A percentile compares a stretch with the other conserved stretches of the same genome.
phyloP scores from a whole-genome alignment of 2,797 vertebrate genomes.

The Crotalus adamanteus region DNA sequence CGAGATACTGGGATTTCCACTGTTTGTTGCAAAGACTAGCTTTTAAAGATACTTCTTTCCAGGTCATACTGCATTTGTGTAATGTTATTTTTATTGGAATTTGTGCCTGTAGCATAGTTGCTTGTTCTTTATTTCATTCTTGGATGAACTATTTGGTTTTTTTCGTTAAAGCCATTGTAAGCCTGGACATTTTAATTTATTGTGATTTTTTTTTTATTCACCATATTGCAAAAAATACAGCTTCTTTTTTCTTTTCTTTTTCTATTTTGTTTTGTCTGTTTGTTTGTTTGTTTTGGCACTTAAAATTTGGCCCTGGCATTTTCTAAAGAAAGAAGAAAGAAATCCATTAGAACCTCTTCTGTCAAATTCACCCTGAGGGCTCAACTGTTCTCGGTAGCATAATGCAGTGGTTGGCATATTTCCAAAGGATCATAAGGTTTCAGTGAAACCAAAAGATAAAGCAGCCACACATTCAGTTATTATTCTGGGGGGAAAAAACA shows the following conservation, averaged over 20 bases:
- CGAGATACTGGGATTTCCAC: neutral
- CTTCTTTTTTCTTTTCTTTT: neutral
- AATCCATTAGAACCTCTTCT: neutral
- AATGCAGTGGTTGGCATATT: slow-evolving; percentile 42
- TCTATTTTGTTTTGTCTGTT: too few relatives aligned
- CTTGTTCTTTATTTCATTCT: neutral
- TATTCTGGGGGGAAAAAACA: neutral
- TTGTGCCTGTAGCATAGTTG: neutral
- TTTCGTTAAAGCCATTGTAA: neutral
- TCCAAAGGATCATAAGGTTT: slow-evolving; percentile 39
- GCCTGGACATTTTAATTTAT: neutral
- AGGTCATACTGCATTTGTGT: neutral
- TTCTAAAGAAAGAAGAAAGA: neutral
- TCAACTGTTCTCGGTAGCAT: slow-evolving; percentile 10
- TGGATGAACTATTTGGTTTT: neutral
- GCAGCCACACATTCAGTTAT: neutral
- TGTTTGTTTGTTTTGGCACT: neutral
- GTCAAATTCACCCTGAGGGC: slow-evolving; percentile 2
- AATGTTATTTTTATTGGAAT: neutral
- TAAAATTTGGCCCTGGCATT: neutral
- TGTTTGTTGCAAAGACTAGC: neutral
- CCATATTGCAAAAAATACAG: neutral
- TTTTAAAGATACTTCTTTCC: neutral
- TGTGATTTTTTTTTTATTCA: neutral
- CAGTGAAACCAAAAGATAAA: neutral